Percentiles rank a stretch among this genome's conserved stretches.
Evolutionary conservation across 2,888 invertebrate species (phyloP).

Genomic region (Nomada goodeniana): DNA sequence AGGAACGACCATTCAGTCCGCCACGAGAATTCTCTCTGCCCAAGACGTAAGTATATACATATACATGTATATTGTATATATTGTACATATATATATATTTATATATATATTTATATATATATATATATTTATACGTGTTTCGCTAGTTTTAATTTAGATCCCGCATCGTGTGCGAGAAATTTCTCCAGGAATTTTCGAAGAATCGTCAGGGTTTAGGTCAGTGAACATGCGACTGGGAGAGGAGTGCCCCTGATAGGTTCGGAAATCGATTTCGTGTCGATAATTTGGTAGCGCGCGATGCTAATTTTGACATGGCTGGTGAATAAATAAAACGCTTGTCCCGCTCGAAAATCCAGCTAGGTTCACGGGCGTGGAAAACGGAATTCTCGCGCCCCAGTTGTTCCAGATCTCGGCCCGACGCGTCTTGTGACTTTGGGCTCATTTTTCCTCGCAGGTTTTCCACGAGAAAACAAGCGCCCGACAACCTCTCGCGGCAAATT

Average conservation of each 20-base stretch:
- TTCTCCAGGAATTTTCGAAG: background rate
- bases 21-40: constrained; percentile 81
- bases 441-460: background rate
- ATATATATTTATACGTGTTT: background rate
- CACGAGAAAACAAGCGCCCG: background rate
- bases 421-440: constrained; percentile 30
- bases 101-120: constrained; percentile 5
- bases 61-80: too few relatives aligned
- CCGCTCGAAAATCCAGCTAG: constrained; percentile 41
- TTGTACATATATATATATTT: background rate
- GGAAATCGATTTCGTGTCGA: constrained; percentile 52
- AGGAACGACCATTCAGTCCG: constrained; percentile 77
- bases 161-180: background rate
- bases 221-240: constrained; percentile 18
- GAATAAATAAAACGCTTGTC: constrained; percentile 53
- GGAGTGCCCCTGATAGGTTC: constrained; percentile 32
- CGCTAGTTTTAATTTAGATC: too few relatives aligned
- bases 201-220: constrained; percentile 55
- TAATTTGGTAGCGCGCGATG: constrained; percentile 41
- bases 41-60: constrained; percentile 79
- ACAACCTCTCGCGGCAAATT: background rate
- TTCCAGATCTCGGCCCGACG: background rate
- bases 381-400: constrained; percentile 57
- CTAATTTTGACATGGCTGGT: constrained; percentile 47
- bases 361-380: constrained; percentile 50